Conservation (phyloP, 1,140 invertebrate species). For the Caenorhabditis inopinata region DNA sequence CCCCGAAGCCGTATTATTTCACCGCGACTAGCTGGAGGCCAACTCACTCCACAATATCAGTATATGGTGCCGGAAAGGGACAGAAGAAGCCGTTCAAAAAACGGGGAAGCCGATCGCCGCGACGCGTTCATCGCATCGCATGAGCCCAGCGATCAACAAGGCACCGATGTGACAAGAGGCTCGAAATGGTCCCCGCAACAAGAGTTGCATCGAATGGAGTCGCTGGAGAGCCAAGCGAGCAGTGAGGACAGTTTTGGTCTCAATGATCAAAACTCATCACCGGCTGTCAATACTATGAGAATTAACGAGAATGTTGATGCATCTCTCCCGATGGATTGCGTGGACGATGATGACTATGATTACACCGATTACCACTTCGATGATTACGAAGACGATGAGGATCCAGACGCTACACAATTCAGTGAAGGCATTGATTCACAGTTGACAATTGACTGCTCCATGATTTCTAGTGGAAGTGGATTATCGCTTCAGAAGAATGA, state of each 20-base stretch:
- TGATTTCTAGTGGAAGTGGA: constrained; percentile 4
- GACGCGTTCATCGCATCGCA: constrained; percentile 13
- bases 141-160: constrained; percentile 17
- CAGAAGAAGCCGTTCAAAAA: constrained; percentile 10
- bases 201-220: neutral
- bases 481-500: neutral
- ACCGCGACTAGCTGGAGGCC: neutral
- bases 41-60: no score
- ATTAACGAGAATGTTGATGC: neutral
- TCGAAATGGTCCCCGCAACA: neutral
- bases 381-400: neutral
- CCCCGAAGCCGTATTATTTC: neutral
- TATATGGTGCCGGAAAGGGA: no score
- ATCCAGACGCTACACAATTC: neutral
- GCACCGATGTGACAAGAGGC: neutral
- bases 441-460: neutral
- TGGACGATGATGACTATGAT: neutral
- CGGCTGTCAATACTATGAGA: neutral
- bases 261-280: neutral
- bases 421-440: neutral
- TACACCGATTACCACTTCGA: neutral
- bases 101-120: constrained; percentile 29
- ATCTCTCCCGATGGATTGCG: constrained; percentile 20
- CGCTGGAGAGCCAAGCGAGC: neutral
- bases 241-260: constrained; percentile 14